A percentile compares a stretch with the other conserved stretches of the same genome.
These are phyloP conservation scores for Drosophila ustulata DNA, from an alignment of 2,888 invertebrate species.

Conservation along the genomic window DNA sequence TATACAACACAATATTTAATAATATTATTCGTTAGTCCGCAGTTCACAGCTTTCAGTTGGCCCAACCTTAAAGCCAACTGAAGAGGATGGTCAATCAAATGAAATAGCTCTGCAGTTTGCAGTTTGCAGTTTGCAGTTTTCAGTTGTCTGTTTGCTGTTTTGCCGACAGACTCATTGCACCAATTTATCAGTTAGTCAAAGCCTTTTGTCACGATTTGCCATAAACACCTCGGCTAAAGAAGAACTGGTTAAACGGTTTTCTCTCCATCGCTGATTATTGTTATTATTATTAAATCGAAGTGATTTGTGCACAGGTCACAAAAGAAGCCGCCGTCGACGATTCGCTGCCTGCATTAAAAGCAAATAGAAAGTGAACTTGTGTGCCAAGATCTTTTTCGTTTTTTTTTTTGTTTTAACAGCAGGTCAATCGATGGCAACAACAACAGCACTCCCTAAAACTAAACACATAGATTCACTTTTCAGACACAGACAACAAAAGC, in stretches of 20 bases:
- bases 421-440: slow-evolving; percentile 52
- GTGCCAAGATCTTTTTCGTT: slow-evolving; percentile 28
- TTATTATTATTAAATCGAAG: slow-evolving; percentile 76
- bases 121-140: neutral
- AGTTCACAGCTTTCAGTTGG: slow-evolving; percentile 14
- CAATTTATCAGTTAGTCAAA: slow-evolving; percentile 64
- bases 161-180: slow-evolving; percentile 50
- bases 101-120: slow-evolving; percentile 17
- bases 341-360: slow-evolving; percentile 21
- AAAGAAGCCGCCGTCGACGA: slow-evolving; percentile 67
- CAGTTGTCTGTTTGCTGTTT: slow-evolving; percentile 38
- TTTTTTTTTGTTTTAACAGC: slow-evolving; percentile 23
- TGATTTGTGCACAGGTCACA: slow-evolving; percentile 67
- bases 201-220: slow-evolving; percentile 75
- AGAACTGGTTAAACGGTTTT: slow-evolving; percentile 53
- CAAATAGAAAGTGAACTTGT: slow-evolving; percentile 72
- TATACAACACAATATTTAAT: slow-evolving; percentile 1
- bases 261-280: slow-evolving; percentile 62
- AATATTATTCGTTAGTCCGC: slow-evolving; percentile 1
- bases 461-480: slow-evolving; percentile 67
- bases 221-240: slow-evolving; percentile 69
- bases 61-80: slow-evolving; percentile 60
- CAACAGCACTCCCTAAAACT: neutral
- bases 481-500: slow-evolving; percentile 25
- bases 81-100: slow-evolving; percentile 53